Conservation (phyloP, 2,888 invertebrate genomes). For the Cosmia pyralina region DNA sequence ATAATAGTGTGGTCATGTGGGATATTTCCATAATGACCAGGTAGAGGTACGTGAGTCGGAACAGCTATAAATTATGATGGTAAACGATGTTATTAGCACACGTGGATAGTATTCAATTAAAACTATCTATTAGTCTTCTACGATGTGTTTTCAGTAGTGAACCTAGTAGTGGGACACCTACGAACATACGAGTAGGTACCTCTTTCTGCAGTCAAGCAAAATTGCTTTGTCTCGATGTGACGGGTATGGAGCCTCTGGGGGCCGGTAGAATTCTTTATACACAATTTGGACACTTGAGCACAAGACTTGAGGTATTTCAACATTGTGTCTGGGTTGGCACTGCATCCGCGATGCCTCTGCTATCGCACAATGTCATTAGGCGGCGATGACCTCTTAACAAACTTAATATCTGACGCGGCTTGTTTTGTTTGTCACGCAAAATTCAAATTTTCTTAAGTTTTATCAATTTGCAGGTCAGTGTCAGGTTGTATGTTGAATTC, state of each 20-base stretch:
- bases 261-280: neutral
- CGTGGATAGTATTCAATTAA: conserved; percentile 9
- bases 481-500: too few relatives aligned
- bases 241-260: too few relatives aligned
- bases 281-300: neutral
- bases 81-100: conserved; percentile 3
- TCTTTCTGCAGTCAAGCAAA: too few relatives aligned
- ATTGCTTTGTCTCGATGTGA: neutral
- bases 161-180: neutral
- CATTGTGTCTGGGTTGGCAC: neutral
- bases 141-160: neutral
- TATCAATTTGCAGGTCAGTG: too few relatives aligned
- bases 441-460: too few relatives aligned
- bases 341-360: neutral
- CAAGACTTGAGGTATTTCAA: neutral
- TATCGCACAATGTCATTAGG: too few relatives aligned
- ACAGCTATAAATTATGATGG: conserved; percentile 9
- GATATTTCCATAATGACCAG: conserved; percentile 32
- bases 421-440: neutral
- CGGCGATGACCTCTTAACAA: neutral
- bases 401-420: neutral
- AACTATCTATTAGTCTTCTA: neutral
- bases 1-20: conserved; percentile 1
- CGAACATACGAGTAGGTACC: neutral
- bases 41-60: neutral